Conservation (phyloP, 1,140 invertebrate genomes). For the Melitaea cinxia region DNA sequence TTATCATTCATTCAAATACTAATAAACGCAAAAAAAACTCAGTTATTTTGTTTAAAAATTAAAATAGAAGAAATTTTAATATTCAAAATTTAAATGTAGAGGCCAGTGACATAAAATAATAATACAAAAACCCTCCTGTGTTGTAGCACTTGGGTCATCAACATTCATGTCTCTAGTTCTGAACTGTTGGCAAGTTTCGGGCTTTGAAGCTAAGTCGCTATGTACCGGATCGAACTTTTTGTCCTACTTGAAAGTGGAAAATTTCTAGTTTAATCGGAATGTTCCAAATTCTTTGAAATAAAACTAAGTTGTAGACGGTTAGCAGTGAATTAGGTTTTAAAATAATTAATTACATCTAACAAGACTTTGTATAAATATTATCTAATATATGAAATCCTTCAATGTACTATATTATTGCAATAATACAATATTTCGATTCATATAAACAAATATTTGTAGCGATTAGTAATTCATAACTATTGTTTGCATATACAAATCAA, state of each 20-base stretch:
- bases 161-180: slow-evolving; percentile 19
- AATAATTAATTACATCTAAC: background rate
- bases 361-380: no score
- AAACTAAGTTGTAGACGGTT: background rate
- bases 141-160: background rate
- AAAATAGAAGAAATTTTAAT: no score
- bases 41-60: no score
- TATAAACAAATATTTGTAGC: no score
- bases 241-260: background rate
- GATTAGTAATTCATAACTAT: no score
- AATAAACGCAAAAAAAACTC: no score
- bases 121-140: background rate
- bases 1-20: no score
- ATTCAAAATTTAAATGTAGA: background rate
- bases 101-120: background rate
- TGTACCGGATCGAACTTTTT: background rate
- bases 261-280: slow-evolving; percentile 6
- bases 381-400: no score
- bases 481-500: no score
- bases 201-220: slow-evolving; percentile 4
- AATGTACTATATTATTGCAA: no score
- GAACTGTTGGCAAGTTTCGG: slow-evolving; percentile 13
- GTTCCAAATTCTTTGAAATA: background rate
- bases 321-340: background rate
- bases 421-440: no score